These are phyloP conservation scores for Drosophila robusta DNA, from an alignment of 2,888 invertebrate species.

Conservation along the genomic window DNA sequence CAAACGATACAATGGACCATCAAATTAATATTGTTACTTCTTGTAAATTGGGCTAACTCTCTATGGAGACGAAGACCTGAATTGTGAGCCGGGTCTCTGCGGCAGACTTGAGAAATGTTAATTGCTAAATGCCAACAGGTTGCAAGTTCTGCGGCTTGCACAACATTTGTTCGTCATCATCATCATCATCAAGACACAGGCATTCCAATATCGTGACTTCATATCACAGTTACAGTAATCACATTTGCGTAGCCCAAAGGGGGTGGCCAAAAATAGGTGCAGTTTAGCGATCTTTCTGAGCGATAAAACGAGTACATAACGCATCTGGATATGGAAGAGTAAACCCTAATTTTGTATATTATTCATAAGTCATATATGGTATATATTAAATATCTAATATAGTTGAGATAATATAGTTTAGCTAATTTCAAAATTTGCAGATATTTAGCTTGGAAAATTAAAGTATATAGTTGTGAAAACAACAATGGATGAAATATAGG, in stretches of 20 bases:
- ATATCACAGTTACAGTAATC: conserved; percentile 50
- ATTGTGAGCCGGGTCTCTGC: neutral
- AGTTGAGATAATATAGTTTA: no score
- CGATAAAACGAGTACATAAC: no score
- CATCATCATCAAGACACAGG: conserved; percentile 46
- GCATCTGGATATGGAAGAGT: no score
- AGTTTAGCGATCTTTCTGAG: no score
- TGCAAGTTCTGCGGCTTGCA: conserved; percentile 55
- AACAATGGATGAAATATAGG: no score
- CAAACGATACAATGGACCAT: conserved; percentile 58
- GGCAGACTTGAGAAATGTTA: conserved; percentile 35
- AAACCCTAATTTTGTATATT: no score
- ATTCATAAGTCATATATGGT: no score
- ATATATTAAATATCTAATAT: no score
- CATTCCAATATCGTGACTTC: conserved; percentile 77
- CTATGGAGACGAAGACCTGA: no score
- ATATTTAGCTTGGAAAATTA: no score
- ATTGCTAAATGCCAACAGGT: conserved; percentile 68
- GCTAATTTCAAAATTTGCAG: no score
- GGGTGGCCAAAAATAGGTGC: neutral
- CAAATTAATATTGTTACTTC: conserved; percentile 42
- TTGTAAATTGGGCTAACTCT: conserved; percentile 27
- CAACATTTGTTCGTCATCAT: conserved; percentile 55
- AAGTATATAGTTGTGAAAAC: no score
- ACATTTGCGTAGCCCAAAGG: conserved; percentile 13